A percentile compares a stretch with the other conserved stretches of the same genome.
Evolutionary conservation across 2,113 vertebrate genomes (phyloP).

Genomic region (Crotalus viridis): DNA sequence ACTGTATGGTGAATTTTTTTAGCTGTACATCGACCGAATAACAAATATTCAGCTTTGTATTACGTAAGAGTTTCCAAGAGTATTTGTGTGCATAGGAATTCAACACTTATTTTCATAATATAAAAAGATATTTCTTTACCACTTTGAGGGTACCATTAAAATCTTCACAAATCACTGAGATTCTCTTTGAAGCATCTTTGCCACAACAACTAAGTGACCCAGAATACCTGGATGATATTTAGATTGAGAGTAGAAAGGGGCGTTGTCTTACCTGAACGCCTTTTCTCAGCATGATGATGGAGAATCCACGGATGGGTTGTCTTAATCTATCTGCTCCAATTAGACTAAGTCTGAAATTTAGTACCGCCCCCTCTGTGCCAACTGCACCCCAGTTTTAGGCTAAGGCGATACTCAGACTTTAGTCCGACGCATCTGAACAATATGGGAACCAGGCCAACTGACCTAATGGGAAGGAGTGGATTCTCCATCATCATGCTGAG

Average conservation of each 20-base stretch:
- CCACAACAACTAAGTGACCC: neutral
- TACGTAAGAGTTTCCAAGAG: neutral
- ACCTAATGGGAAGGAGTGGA: too few relatives aligned
- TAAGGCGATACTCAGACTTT: too few relatives aligned
- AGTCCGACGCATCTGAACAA: too few relatives aligned
- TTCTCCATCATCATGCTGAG: too few relatives aligned
- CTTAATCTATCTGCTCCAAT: too few relatives aligned
- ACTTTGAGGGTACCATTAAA: neutral
- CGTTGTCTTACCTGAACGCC: too few relatives aligned
- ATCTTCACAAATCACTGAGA: neutral
- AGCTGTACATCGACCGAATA: neutral
- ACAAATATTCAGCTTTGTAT: neutral
- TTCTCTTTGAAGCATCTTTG: neutral
- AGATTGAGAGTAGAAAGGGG: neutral
- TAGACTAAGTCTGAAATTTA: too few relatives aligned
- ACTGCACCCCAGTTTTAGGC: too few relatives aligned
- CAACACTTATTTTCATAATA: neutral
- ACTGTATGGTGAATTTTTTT: neutral
- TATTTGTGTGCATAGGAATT: neutral
- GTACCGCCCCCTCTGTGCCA: too few relatives aligned
- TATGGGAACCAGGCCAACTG: too few relatives aligned
- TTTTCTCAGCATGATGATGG: too few relatives aligned
- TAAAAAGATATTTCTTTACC: neutral
- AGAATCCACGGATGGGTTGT: too few relatives aligned
- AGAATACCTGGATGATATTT: neutral